These are phyloP conservation scores for Pseudopipra pipra DNA, from an alignment of 2,113 vertebrate species.

Conservation along the genomic window DNA sequence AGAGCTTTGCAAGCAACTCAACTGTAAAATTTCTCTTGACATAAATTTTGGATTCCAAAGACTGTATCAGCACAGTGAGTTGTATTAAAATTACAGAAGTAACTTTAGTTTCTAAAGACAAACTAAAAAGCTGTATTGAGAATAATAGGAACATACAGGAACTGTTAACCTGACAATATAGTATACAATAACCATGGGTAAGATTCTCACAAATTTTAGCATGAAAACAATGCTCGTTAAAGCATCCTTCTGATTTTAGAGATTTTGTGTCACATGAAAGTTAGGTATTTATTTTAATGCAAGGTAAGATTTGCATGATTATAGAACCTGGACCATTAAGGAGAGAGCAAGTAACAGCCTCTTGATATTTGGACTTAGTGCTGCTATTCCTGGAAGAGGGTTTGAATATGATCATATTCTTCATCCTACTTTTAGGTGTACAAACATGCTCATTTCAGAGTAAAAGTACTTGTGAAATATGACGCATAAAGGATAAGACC, in stretches of 20 bases:
- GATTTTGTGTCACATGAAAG: background rate
- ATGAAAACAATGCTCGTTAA: background rate
- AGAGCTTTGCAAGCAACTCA: background rate
- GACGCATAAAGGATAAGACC: background rate
- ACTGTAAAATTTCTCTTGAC: constrained; percentile 14
- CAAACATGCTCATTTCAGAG: background rate
- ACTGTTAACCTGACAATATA: background rate
- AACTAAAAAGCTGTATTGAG: background rate
- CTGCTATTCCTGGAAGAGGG: background rate
- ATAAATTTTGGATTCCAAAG: background rate
- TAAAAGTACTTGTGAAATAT: background rate
- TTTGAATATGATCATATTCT: background rate
- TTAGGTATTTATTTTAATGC: background rate
- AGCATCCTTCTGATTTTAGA: background rate
- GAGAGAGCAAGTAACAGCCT: background rate
- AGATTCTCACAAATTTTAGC: background rate
- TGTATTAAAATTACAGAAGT: background rate
- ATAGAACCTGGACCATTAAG: background rate
- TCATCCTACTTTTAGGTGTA: background rate
- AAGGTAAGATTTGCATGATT: background rate
- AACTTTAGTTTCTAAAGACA: background rate
- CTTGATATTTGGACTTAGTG: background rate
- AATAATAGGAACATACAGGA: background rate
- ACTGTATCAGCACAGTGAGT: background rate
- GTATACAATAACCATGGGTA: background rate